A percentile compares a stretch with the other conserved stretches of the same genome.
Evolutionary conservation across 2,888 invertebrate genomes (phyloP).

Genomic region (Rotaria socialis): DNA sequence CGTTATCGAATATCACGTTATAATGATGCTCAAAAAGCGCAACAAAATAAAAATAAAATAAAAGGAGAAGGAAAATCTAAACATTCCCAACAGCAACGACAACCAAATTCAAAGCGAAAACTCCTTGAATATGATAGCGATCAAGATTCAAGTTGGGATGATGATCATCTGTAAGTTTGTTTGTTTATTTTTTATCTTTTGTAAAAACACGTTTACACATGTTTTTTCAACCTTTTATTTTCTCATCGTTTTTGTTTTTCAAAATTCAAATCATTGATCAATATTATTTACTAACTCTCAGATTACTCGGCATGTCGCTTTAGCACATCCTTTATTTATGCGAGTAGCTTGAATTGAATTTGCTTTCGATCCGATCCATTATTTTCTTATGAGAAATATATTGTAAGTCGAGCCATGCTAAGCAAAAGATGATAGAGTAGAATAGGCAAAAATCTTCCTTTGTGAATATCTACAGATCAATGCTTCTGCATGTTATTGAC

Average conservation of each 20-base stretch:
- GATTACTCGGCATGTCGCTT: no score
- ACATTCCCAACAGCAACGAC: neutral
- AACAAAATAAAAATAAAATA: neutral
- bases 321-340: no score
- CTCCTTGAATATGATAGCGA: neutral
- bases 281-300: no score
- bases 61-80: neutral
- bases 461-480: no score
- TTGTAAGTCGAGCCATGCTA: neutral
- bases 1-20: conserved; percentile 41
- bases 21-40: neutral
- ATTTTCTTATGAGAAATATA: no score
- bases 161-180: neutral
- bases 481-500: no score
- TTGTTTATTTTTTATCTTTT: neutral
- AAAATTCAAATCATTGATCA: no score
- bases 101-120: neutral
- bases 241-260: neutral
- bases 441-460: no score
- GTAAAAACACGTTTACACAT: neutral
- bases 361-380: no score
- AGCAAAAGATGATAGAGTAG: neutral
- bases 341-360: no score
- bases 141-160: neutral
- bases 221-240: no score